Conservation (phyloP, 2,113 vertebrate species). For the Oreocharis arfaki region DNA sequence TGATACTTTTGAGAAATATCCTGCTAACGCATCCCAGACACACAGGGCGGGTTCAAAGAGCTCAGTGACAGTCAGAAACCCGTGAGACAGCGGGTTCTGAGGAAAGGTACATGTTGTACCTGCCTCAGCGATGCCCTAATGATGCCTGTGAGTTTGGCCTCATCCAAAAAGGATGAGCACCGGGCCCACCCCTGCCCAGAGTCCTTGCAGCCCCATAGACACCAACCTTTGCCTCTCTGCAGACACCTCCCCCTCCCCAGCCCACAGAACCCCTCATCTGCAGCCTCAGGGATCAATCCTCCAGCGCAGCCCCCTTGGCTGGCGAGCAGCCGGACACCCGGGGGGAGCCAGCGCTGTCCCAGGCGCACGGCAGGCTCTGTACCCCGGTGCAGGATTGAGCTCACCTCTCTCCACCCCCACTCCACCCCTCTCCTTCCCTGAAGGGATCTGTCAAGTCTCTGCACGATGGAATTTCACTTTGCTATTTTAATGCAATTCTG, state of each 20-base stretch:
- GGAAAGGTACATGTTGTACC: neutral
- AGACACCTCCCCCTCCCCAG: neutral
- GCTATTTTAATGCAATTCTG: slow-evolving; percentile 82
- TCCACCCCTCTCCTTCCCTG: slow-evolving; percentile 65
- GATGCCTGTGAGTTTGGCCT: neutral
- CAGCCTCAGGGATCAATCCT: neutral
- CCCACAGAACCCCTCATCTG: neutral
- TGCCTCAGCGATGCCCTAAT: neutral
- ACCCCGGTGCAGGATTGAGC: neutral
- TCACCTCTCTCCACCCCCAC: slow-evolving; percentile 64
- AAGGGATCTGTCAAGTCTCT: slow-evolving; percentile 76
- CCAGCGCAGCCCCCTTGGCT: neutral
- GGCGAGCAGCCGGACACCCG: accelerated
- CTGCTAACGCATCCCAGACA: neutral
- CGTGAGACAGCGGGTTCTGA: neutral
- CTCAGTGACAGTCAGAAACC: neutral
- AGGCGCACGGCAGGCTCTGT: neutral
- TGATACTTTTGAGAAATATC: neutral
- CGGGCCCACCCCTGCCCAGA: neutral
- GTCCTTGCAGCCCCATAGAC: neutral
- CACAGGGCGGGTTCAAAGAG: neutral
- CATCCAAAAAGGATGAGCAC: neutral
- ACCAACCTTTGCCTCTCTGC: neutral
- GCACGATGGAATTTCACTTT: slow-evolving; percentile 79
- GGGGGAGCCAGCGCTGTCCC: neutral